phyloP scores from a whole-genome alignment of 2,113 vertebrate species.

The Pygoscelis antarcticus region DNA sequence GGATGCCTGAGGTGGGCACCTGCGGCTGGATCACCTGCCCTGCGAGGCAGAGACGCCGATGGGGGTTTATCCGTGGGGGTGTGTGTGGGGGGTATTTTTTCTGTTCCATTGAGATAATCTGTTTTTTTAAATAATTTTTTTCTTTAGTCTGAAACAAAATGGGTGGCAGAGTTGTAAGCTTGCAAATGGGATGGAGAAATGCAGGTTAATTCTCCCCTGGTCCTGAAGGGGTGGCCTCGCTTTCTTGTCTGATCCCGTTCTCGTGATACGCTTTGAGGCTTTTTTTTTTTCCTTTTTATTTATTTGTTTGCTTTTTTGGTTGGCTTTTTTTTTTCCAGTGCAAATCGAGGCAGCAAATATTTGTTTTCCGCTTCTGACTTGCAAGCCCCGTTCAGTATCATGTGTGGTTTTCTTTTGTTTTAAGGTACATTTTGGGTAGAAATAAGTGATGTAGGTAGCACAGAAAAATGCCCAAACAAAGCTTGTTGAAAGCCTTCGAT shows the following conservation, averaged over 20 bases:
- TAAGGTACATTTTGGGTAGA: background rate
- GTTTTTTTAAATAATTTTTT: too few species aligned
- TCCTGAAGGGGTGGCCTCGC: slow-evolving; percentile 29
- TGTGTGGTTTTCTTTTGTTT: slow-evolving; percentile 13
- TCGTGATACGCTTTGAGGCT: background rate
- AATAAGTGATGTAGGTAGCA: background rate
- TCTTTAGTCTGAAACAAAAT: slow-evolving; percentile 7
- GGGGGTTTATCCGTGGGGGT: background rate
- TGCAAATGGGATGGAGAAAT: background rate
- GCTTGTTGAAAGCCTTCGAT: background rate
- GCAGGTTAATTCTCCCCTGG: slow-evolving; percentile 43
- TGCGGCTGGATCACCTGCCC: slow-evolving; percentile 11
- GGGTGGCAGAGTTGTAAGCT: slow-evolving; percentile 15
- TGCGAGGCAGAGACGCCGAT: background rate
- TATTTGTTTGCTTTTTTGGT: background rate
- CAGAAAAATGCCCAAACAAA: background rate
- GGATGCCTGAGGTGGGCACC: background rate
- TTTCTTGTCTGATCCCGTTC: slow-evolving; percentile 15
- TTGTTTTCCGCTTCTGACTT: background rate
- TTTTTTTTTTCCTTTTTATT: background rate
- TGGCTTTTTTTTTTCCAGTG: background rate
- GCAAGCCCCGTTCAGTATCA: accelerated
- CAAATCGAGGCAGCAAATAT: background rate
- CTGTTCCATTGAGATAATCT: accelerated
- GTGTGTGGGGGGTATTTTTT: background rate